These are phyloP conservation scores for Lordiphosa mommai DNA, from an alignment of 1,140 invertebrate species.

Conservation along the genomic window DNA sequence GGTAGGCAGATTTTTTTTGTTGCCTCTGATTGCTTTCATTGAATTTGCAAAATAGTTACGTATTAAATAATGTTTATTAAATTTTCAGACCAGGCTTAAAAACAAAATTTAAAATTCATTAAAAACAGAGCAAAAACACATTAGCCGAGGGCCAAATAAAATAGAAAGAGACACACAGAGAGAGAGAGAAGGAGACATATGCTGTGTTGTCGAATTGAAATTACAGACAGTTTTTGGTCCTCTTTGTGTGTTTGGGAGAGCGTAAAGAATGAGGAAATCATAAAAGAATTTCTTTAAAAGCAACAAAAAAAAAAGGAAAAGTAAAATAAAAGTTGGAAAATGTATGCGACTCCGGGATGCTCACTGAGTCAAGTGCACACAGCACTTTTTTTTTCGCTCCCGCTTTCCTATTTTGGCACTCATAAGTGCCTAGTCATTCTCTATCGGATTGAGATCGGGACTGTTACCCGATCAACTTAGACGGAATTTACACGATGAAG, in stretches of 20 bases:
- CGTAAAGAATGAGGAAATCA: constrained; percentile 41
- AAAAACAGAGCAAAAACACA: constrained; percentile 43
- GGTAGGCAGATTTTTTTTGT: constrained; percentile 1
- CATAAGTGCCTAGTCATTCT: too few species aligned
- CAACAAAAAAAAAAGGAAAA: constrained; percentile 27
- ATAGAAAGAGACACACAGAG: constrained; percentile 1
- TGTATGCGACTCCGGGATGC: background rate
- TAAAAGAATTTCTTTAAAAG: constrained; percentile 47
- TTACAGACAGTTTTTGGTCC: constrained; percentile 23
- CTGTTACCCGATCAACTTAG: too few species aligned
- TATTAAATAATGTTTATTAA: constrained; percentile 48
- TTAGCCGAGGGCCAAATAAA: constrained; percentile 36
- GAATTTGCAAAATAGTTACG: constrained; percentile 50
- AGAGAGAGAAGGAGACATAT: constrained; percentile 15
- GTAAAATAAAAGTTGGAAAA: background rate
- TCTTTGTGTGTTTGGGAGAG: background rate
- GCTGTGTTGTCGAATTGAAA: constrained; percentile 31
- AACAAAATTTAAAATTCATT: constrained; percentile 68
- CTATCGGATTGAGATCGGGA: too few species aligned
- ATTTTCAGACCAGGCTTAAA: constrained; percentile 24
- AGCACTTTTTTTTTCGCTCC: too few species aligned
- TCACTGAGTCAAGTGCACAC: too few species aligned
- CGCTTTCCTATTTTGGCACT: too few species aligned
- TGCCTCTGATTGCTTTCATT: constrained; percentile 13
- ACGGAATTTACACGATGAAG: too few species aligned